Conservation (phyloP, 1,140 invertebrate species). For the Drosophila quadrilineata region DNA sequence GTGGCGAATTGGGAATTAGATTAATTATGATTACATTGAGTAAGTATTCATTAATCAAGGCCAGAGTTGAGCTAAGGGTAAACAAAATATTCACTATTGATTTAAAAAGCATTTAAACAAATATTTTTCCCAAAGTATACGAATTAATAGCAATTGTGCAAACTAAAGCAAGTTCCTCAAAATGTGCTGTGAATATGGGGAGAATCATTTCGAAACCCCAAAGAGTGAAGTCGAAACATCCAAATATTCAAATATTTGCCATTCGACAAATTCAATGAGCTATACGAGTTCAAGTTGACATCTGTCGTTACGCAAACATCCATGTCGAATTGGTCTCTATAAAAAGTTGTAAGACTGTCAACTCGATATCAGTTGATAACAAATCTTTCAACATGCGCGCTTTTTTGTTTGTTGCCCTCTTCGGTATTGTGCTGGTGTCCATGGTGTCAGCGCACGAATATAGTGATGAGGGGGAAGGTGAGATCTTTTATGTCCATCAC, state of each 20-base stretch:
- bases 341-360: constrained; percentile 28
- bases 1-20: neutral
- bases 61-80: neutral
- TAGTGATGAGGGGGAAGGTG: neutral
- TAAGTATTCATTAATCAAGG: constrained; percentile 1
- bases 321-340: constrained; percentile 25
- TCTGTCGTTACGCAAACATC: constrained; percentile 33
- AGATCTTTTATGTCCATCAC: neutral
- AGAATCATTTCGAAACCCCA: neutral
- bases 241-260: constrained; percentile 39
- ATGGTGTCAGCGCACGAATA: constrained; percentile 22
- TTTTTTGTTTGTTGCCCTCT: constrained; percentile 47
- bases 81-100: neutral
- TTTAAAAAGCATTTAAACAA: neutral
- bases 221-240: neutral
- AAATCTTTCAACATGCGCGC: constrained; percentile 47
- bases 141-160: constrained; percentile 32
- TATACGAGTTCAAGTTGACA: constrained; percentile 14
- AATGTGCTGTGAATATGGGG: neutral
- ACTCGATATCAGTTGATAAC: constrained; percentile 38
- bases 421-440: constrained; percentile 52
- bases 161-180: constrained; percentile 28
- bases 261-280: neutral
- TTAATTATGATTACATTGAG: neutral
- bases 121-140: constrained; percentile 8